Evolutionary conservation across 2,797 vertebrate genomes (phyloP).

Genomic region (Spheniscus humboldti): DNA sequence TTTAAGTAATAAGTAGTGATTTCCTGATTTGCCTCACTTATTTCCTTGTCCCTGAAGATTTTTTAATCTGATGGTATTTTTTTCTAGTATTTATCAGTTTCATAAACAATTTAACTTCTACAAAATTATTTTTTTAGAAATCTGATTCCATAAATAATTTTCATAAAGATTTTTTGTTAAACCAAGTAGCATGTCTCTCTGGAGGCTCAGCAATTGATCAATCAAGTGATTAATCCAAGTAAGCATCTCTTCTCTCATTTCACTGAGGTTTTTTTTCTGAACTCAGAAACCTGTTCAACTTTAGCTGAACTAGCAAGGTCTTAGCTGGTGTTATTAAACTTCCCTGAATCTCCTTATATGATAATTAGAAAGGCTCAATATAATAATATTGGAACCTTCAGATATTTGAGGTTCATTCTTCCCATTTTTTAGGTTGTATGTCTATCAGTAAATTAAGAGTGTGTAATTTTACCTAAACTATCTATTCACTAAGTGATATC

Average conservation of each 20-base stretch:
- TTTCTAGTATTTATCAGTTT: not conserved
- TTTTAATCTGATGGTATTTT: not conserved
- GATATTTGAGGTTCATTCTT: not conserved
- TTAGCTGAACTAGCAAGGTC: not conserved
- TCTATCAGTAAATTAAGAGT: not conserved
- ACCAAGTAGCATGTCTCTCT: not conserved
- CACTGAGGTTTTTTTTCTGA: not conserved
- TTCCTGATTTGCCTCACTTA: not conserved
- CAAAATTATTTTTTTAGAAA: not conserved
- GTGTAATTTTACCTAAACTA: not conserved
- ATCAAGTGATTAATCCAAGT: not conserved
- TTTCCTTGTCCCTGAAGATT: not conserved
- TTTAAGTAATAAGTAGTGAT: not conserved
- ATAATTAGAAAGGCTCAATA: not conserved
- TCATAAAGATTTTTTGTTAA: not conserved
- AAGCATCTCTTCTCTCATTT: not conserved
- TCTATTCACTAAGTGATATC: not conserved
- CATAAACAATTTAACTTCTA: not conserved
- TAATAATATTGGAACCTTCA: not conserved
- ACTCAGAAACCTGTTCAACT: not conserved
- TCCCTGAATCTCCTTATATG: not conserved
- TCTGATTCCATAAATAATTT: not conserved
- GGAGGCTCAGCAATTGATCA: not conserved
- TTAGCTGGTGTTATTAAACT: not conserved
- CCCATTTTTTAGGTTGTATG: not conserved